These are phyloP conservation scores for Acrobasis consociella DNA, from an alignment of 2,888 invertebrate species.

Conservation along the genomic window DNA sequence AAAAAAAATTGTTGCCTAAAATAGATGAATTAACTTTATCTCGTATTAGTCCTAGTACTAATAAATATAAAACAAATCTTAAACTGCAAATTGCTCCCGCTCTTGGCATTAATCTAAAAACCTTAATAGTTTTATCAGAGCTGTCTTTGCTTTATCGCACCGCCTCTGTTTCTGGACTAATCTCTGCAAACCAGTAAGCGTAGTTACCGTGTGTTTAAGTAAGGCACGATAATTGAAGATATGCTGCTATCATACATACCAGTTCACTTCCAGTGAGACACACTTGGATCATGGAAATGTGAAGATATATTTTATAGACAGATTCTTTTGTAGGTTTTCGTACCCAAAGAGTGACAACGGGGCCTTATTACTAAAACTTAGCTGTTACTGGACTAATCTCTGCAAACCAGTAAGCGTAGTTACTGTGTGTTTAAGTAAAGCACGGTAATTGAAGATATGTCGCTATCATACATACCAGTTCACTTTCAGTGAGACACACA, in stretches of 20 bases:
- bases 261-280: constrained; percentile 49
- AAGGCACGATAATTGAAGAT: constrained; percentile 82
- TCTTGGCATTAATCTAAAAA: constrained; percentile 9
- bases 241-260: constrained; percentile 70
- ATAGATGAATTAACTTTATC: too few relatives aligned
- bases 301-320: neutral
- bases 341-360: too few relatives aligned
- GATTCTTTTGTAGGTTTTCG: too few relatives aligned
- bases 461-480: constrained; percentile 65
- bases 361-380: too few relatives aligned
- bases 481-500: constrained; percentile 44
- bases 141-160: constrained; percentile 2
- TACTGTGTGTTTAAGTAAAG: constrained; percentile 80
- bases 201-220: constrained; percentile 76
- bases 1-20: too few relatives aligned
- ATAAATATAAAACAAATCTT: neutral
- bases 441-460: constrained; percentile 81
- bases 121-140: neutral
- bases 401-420: constrained; percentile 59
- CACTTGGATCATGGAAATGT: neutral
- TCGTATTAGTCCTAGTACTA: too few relatives aligned
- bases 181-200: constrained; percentile 61
- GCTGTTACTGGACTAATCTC: constrained; percentile 41
- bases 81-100: constrained; percentile 1
- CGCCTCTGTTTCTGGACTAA: constrained; percentile 27